Evolutionary conservation across 2,113 vertebrate species (phyloP).

Genomic region (Lepisosteus osseus): DNA sequence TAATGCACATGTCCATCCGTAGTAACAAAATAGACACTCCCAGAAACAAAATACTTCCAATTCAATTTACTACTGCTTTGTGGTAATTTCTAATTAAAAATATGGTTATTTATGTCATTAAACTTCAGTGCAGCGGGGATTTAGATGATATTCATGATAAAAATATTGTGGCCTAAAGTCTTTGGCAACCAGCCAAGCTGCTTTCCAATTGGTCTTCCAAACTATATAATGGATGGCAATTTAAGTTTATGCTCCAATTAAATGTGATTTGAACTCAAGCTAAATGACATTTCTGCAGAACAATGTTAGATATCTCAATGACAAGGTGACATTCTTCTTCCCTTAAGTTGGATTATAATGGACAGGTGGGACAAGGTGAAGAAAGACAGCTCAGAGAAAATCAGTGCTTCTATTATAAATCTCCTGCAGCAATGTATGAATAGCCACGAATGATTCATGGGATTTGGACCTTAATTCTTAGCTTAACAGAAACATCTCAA

Average conservation of each 20-base stretch:
- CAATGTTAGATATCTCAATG: slow-evolving; percentile 70
- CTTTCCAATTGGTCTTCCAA: slow-evolving; percentile 58
- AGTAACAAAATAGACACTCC: too few relatives aligned
- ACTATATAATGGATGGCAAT: slow-evolving; percentile 73
- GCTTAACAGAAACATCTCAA: slow-evolving; percentile 63
- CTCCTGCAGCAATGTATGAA: slow-evolving; percentile 65
- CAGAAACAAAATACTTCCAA: slow-evolving; percentile 33
- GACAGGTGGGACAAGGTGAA: slow-evolving; percentile 58
- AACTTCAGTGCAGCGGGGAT: slow-evolving; percentile 67
- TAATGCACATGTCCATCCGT: too few relatives aligned
- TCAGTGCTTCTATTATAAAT: slow-evolving; percentile 56
- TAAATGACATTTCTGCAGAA: slow-evolving; percentile 70
- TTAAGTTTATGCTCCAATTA: slow-evolving; percentile 78
- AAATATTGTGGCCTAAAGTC: slow-evolving; percentile 52
- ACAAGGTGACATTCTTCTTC: slow-evolving; percentile 77
- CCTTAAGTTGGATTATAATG: slow-evolving; percentile 72
- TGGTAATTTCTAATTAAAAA: slow-evolving; percentile 77
- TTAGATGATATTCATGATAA: slow-evolving; percentile 66
- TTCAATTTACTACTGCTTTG: slow-evolving; percentile 49
- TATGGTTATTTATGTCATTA: slow-evolving; percentile 67
- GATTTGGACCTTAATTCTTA: slow-evolving; percentile 69
- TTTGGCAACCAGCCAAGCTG: slow-evolving; percentile 66
- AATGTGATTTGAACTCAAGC: slow-evolving; percentile 75
- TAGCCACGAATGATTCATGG: slow-evolving; percentile 61
- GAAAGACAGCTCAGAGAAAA: slow-evolving; percentile 40